Evolutionary conservation across 2,797 vertebrate genomes (phyloP).

Genomic region (Semotilus atromaculatus): DNA sequence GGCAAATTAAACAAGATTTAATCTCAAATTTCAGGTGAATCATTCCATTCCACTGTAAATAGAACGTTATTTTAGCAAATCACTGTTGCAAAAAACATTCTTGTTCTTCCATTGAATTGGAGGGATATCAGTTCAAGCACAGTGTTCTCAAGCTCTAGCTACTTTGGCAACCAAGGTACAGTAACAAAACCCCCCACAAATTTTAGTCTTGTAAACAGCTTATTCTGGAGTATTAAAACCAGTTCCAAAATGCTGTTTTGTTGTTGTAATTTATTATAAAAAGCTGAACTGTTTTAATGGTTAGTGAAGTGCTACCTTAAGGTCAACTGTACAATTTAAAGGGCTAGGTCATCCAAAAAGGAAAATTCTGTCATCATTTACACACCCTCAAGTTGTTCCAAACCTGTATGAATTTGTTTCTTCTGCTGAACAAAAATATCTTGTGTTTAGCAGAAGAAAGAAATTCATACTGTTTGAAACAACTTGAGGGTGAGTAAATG

Average conservation of each 20-base stretch:
- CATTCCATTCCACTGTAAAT: background rate
- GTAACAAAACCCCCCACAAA: background rate
- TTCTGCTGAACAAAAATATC: background rate
- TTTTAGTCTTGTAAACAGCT: background rate
- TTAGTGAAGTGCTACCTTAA: background rate
- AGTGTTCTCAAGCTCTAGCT: background rate
- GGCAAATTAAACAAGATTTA: background rate
- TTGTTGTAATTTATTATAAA: conserved; percentile 5
- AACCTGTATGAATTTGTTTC: background rate
- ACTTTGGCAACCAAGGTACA: background rate
- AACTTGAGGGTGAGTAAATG: no score
- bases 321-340: background rate
- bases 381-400: background rate
- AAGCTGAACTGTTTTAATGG: background rate
- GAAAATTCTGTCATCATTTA: no score
- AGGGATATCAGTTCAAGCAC: background rate
- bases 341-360: no score
- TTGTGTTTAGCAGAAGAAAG: no score
- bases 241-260: background rate
- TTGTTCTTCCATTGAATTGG: background rate
- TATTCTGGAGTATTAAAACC: background rate
- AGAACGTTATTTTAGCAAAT: background rate
- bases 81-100: background rate
- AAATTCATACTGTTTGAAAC: no score
- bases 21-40: background rate